Evolutionary conservation across 1,140 invertebrate species (phyloP), one percentile per base, ranked within the genome.

Genomic region (Zaprionus africanus): DNA sequence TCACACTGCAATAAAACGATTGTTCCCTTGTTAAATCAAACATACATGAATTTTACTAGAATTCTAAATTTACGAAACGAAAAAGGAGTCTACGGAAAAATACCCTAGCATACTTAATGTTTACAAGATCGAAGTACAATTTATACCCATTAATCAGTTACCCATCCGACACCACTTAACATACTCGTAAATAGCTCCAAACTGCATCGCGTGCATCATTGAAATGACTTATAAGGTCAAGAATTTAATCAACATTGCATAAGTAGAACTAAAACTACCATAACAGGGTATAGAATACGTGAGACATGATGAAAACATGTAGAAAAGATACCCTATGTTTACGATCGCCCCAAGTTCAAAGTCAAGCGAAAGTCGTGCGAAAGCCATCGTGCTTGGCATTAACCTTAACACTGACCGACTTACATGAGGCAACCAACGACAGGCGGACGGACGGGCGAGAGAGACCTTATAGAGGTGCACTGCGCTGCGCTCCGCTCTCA

Each of bases 321-420:
- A 12, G 9, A 4, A 9, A 22, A 19, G 12, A 24, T 51, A 51
- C 46, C 46, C 46, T 51, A 51, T 51, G 46, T 13, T 51, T 22
- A 6, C 17, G 11, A 9, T 24, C 13, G 46, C 11, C 19, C 19
- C 68, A 70, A 76, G 73, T 76, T 76, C 73, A 76, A 71, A 76
- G 73, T 76, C 68, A 76, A 31, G 54, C 60, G 72, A 58, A 58
- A 75, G 56, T 67, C 63, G 58, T 34, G 43, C 43, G 43, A 19
- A 46, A 34, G 46, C 43, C 57, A 57, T 26, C 28, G 19, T 34
- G 56, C 31, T n/a, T 54, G 46, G 24, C 63, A 69, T 58, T 53
- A 76, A 70, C 73, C 66, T 70, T 63, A 76, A 70, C 73, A 70
- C 54, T 76, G 66, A 64, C 73, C 54, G 54, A 64, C 34, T 76